phyloP scores from a whole-genome alignment of 2,888 invertebrate genomes.

The Acleris sparsana region DNA sequence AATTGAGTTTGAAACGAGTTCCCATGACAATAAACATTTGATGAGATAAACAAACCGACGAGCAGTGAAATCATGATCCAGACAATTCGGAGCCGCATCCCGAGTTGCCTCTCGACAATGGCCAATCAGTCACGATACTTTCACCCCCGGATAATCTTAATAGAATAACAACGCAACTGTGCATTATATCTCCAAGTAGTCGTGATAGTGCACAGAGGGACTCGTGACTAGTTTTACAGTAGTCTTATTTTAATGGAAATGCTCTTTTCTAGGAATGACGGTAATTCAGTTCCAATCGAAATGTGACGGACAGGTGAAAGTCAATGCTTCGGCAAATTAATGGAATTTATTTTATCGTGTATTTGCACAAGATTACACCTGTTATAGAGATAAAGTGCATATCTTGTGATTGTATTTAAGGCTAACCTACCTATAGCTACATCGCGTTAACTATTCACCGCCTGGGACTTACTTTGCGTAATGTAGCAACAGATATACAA shows the following conservation, averaged over 20 bases:
- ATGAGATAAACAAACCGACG: constrained; percentile 64
- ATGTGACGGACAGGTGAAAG: constrained; percentile 74
- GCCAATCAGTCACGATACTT: constrained; percentile 75
- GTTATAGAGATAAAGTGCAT: constrained; percentile 49
- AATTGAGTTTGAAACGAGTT: constrained; percentile 63
- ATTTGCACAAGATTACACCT: constrained; percentile 45
- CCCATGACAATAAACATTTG: constrained; percentile 74
- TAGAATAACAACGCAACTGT: constrained; percentile 71
- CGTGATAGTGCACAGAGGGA: constrained; percentile 77
- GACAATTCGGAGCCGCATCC: constrained; percentile 60
- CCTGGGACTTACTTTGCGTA: constrained; percentile 15
- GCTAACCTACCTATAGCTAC: constrained; percentile 30
- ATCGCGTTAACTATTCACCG: constrained; percentile 9
- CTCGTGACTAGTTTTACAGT: constrained; percentile 77
- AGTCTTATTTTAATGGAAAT: constrained; percentile 73
- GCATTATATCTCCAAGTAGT: constrained; percentile 67
- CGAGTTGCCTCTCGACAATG: constrained; percentile 60
- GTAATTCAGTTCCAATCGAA: constrained; percentile 68
- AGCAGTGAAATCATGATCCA: constrained; percentile 71
- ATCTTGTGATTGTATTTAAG: constrained; percentile 41
- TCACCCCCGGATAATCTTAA: constrained; percentile 75
- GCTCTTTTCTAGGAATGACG: constrained; percentile 64
- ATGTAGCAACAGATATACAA: constrained; percentile 9
- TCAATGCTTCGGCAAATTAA: constrained; percentile 45
- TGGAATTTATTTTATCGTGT: constrained; percentile 50